Evolutionary conservation across 2,797 vertebrate genomes (phyloP).

Genomic region (Vultur gryphus): DNA sequence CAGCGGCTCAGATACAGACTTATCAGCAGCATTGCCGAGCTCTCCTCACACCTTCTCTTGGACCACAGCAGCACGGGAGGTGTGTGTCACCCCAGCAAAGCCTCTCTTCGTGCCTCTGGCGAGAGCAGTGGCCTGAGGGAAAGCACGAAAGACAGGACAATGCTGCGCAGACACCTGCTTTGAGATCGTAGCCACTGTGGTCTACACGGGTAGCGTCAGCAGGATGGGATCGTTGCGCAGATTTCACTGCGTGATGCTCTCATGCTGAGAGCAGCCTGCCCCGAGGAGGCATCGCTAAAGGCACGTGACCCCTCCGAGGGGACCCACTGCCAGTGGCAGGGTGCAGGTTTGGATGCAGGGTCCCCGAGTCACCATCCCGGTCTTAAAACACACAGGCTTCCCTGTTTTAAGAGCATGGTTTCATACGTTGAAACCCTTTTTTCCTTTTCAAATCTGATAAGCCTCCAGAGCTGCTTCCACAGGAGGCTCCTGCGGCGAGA

Average conservation of each 20-base stretch:
- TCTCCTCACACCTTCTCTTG: background rate
- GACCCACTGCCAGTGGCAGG: background rate
- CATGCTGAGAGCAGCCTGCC: background rate
- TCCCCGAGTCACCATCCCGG: background rate
- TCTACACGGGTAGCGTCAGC: background rate
- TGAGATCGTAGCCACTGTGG: fast-evolving
- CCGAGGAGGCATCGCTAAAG: fast-evolving
- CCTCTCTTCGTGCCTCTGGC: fast-evolving
- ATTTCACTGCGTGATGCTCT: background rate
- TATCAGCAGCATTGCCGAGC: background rate
- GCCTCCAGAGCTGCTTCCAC: background rate
- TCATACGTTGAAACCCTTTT: background rate
- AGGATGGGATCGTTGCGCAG: background rate
- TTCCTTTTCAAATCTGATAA: background rate
- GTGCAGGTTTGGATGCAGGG: background rate
- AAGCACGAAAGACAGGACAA: background rate
- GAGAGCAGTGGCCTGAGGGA: background rate
- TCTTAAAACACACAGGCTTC: background rate
- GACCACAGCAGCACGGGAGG: background rate
- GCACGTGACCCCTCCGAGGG: fast-evolving
- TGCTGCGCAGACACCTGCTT: background rate
- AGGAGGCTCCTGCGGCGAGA: background rate
- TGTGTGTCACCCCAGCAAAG: background rate
- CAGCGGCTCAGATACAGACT: background rate
- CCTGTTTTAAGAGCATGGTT: background rate